Evolutionary conservation across 2,113 vertebrate species (phyloP).

Genomic region (Nothoprocta pentlandii): DNA sequence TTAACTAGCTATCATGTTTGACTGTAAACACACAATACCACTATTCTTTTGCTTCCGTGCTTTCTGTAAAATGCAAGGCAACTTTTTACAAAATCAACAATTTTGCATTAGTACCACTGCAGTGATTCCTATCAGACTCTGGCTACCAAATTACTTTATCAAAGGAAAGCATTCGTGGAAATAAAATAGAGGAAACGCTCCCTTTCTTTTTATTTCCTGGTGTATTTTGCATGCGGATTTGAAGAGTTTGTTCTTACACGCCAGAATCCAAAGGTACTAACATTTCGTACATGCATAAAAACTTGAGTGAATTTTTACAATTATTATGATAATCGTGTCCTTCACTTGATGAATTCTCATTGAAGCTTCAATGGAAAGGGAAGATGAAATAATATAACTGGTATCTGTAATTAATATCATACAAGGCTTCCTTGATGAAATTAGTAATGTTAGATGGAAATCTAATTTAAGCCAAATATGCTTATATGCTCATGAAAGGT

Average conservation of each 20-base stretch:
- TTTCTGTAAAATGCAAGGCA: neutral
- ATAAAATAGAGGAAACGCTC: constrained; percentile 1
- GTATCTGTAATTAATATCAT: constrained; percentile 78
- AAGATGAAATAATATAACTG: constrained; percentile 78
- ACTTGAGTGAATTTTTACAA: constrained; percentile 51
- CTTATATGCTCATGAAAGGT: constrained; percentile 73
- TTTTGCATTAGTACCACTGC: neutral
- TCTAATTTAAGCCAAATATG: constrained; percentile 79
- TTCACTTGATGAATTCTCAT: constrained; percentile 77
- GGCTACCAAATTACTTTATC: neutral
- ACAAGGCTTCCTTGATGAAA: constrained; percentile 78
- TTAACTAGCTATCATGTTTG: neutral
- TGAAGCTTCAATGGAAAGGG: constrained; percentile 77
- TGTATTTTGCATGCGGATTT: constrained; percentile 39
- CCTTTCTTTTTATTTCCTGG: constrained; percentile 33
- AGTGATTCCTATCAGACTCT: neutral
- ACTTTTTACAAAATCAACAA: neutral
- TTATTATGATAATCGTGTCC: constrained; percentile 76
- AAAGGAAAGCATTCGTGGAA: neutral
- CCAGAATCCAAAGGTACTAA: constrained; percentile 14
- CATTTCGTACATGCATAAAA: neutral
- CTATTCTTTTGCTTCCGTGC: neutral
- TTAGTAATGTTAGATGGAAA: constrained; percentile 78
- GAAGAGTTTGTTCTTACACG: constrained; percentile 40
- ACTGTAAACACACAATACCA: neutral